Base-by-base conservation (phyloP, 2,797 vertebrate genomes). In the Phataginus tetradactyla region DNA sequence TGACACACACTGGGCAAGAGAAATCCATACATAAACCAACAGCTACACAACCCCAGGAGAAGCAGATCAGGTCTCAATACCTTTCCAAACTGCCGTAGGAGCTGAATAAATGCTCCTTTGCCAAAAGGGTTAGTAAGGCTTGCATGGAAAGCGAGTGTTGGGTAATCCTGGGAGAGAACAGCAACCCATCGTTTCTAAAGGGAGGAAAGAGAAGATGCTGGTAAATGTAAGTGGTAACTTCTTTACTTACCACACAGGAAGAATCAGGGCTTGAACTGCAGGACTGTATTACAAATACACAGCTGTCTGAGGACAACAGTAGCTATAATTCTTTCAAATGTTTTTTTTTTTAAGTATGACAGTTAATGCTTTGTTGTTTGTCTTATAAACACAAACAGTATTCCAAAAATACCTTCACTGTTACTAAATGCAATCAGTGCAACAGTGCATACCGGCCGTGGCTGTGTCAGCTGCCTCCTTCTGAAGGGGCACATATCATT, bases 51-150 rank as follows among this genome's bases (percentile, higher is more conserved):
- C 25, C 25, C 42, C 21, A 85, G 11, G 53, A 72, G 55, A 79
- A 71, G 63, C 7, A 59, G 74, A 55, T 10, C 51, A 45, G 64
- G 77, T 27, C 18, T 59, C 59, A 1, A 91, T 99, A 99, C 99
- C 99, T 99, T 99, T 97, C 99, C 99, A 98, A 99, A 99, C 98
- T 99, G 99, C 94, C 99, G 98, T 1, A 99, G 98, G 74, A 99
- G 99, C 98, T 99, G 99, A 96, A 99, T 99, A 95, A 99, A 99
- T 6, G 99, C 99, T 94, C 99, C 99, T 98, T 99, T 99, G 78
- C 99, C 99, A 59, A 99, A 99, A 0, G 99, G 99, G 98, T 99
- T 99, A 49, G 99, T 99, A 94, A 99, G 99, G 98, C 99, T 99
- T 84, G 99, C 99, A 0, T 99, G 99, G 98, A 99, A 99, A 86